Evolutionary conservation across 2,797 vertebrate species (phyloP).

Genomic region (Aselliscus stoliczkanus): DNA sequence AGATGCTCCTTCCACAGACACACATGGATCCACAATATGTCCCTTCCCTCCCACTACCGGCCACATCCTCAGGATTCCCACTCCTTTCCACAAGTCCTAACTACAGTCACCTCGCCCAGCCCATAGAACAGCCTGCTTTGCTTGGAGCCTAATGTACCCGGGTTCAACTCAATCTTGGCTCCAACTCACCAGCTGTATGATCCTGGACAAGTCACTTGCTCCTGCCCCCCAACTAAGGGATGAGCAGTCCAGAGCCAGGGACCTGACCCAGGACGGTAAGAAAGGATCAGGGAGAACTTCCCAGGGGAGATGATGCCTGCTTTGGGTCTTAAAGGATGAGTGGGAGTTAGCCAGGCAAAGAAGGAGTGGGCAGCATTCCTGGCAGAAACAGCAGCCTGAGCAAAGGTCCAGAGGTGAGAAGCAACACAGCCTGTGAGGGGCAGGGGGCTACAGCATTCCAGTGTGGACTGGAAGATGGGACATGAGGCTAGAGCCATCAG

Average conservation of each 20-base stretch:
- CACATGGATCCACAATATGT: background rate
- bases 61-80: background rate
- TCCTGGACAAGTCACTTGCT: slow-evolving; percentile 25
- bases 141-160: background rate
- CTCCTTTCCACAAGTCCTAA: background rate
- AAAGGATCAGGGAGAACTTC: background rate
- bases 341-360: background rate
- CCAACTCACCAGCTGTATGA: slow-evolving; percentile 27
- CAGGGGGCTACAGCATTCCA: rapidly evolving
- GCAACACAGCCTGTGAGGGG: background rate
- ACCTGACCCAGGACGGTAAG: background rate
- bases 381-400: background rate
- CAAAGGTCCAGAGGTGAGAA: background rate
- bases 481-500: background rate
- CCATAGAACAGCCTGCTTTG: background rate
- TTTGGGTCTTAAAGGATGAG: slow-evolving; percentile 31
- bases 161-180: background rate
- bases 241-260: background rate
- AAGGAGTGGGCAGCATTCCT: background rate
- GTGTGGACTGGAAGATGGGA: background rate
- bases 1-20: background rate
- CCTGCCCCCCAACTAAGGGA: background rate
- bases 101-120: background rate
- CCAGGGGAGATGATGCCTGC: background rate
- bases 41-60: background rate